Evolutionary conservation across 2,113 vertebrate species (phyloP).

Genomic region (Xyrauchen texanus): DNA sequence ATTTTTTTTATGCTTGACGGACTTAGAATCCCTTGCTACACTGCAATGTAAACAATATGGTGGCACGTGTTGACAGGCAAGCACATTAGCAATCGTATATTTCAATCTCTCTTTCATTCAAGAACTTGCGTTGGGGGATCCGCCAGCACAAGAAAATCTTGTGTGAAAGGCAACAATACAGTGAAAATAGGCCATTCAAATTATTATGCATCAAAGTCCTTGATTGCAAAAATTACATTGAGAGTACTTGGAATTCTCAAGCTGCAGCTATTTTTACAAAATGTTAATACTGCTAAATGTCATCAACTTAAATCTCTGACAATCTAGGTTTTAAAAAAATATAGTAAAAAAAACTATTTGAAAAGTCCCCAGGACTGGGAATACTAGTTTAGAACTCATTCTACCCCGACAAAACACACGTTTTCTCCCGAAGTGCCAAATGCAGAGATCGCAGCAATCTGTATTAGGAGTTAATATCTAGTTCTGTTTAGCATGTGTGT

Average conservation of each 20-base stretch:
- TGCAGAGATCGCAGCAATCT: slow-evolving; percentile 45
- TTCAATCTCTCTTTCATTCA: too few species aligned
- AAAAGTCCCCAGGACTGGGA: background rate
- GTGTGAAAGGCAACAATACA: background rate
- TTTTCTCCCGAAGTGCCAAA: background rate
- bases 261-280: background rate
- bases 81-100: too few species aligned
- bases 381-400: background rate
- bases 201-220: background rate
- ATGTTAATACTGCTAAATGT: background rate
- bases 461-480: slow-evolving; percentile 45
- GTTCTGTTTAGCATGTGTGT: slow-evolving; percentile 88
- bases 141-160: background rate
- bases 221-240: background rate
- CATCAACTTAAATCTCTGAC: background rate
- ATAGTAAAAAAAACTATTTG: background rate
- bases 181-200: slow-evolving; percentile 16
- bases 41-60: too few species aligned
- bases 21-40: too few species aligned
- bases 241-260: background rate
- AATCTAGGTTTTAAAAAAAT: background rate
- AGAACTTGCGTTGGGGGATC: background rate
- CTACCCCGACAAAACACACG: background rate
- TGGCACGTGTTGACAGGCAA: too few species aligned
- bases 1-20: too few species aligned